A percentile compares a stretch with the other conserved stretches of the same genome.
These are phyloP conservation scores for Chiroxiphia lanceolata DNA, from an alignment of 2,797 vertebrate genomes.

Conservation along the genomic window DNA sequence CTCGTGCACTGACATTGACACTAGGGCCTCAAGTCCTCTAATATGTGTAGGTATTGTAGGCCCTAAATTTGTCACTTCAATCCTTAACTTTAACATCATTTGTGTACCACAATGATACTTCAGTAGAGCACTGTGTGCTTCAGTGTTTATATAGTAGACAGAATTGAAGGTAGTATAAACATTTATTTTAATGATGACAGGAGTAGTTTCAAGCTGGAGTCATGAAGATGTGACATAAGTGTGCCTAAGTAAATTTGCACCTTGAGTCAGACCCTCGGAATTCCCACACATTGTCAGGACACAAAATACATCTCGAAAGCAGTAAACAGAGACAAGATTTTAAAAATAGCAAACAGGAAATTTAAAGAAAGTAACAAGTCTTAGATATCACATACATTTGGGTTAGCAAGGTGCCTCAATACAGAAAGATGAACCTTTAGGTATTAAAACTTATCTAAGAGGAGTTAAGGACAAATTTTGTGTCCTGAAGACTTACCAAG, in stretches of 20 bases:
- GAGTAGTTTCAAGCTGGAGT: background rate
- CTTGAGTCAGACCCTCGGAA: background rate
- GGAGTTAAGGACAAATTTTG: background rate
- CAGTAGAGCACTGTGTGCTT: background rate
- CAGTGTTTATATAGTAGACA: background rate
- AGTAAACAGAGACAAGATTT: background rate
- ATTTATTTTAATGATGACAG: background rate
- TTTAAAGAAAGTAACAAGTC: background rate
- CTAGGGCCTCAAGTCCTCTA: background rate
- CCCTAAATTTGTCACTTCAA: background rate
- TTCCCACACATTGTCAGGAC: background rate
- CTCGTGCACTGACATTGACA: background rate
- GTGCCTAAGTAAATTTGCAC: background rate
- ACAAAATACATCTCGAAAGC: background rate
- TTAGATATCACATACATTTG: background rate
- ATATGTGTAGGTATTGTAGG: background rate
- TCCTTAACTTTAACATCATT: background rate
- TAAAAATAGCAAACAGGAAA: conserved; percentile 10
- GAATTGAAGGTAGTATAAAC: background rate
- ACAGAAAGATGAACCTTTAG: background rate
- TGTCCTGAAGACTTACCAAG: background rate
- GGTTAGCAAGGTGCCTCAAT: background rate
- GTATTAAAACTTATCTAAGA: background rate
- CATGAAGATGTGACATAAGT: background rate
- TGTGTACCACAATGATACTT: background rate